These are phyloP conservation scores for Palythoa heliodiscus DNA, from an alignment of 92 coral and sea anemone genomes.

Conservation along the genomic window DNA sequence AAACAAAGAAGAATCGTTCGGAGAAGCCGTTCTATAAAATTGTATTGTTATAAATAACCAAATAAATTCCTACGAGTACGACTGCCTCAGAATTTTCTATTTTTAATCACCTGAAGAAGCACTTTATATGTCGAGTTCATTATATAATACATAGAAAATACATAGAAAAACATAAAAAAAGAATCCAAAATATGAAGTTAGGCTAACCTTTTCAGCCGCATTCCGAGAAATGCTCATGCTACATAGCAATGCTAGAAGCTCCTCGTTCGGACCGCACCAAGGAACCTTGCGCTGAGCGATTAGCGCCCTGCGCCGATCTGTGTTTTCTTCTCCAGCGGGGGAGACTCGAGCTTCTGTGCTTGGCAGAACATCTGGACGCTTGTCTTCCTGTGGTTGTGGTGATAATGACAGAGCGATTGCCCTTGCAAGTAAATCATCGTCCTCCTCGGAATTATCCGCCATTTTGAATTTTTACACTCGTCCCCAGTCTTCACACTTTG, in stretches of 20 bases:
- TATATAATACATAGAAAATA: neutral
- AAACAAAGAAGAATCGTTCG: too few relatives aligned
- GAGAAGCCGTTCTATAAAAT: too few relatives aligned
- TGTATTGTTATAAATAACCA: too few relatives aligned
- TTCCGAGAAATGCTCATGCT: conserved; percentile 82
- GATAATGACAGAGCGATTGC: conserved; percentile 39
- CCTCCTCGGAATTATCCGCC: conserved; percentile 46
- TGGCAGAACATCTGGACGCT: conserved; percentile 6
- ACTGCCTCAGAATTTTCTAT: too few relatives aligned
- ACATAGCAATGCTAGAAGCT: conserved; percentile 59
- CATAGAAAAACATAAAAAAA: neutral
- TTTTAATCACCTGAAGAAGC: too few relatives aligned
- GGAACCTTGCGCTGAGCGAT: conserved; percentile 30
- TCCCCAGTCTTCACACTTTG: neutral
- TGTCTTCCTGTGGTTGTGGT: neutral
- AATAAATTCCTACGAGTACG: too few relatives aligned
- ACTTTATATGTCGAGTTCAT: neutral
- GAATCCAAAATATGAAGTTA: neutral
- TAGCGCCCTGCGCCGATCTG: conserved; percentile 29
- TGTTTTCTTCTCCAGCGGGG: conserved; percentile 29
- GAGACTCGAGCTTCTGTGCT: conserved; percentile 3
- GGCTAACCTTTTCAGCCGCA: conserved; percentile 81
- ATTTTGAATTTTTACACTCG: conserved; percentile 4
- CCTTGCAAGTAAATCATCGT: conserved; percentile 34
- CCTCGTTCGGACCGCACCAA: conserved; percentile 70